Percentiles rank a stretch among this genome's conserved stretches.
phyloP scores from a whole-genome alignment of 2,113 vertebrate species.

The Tautogolabrus adspersus region DNA sequence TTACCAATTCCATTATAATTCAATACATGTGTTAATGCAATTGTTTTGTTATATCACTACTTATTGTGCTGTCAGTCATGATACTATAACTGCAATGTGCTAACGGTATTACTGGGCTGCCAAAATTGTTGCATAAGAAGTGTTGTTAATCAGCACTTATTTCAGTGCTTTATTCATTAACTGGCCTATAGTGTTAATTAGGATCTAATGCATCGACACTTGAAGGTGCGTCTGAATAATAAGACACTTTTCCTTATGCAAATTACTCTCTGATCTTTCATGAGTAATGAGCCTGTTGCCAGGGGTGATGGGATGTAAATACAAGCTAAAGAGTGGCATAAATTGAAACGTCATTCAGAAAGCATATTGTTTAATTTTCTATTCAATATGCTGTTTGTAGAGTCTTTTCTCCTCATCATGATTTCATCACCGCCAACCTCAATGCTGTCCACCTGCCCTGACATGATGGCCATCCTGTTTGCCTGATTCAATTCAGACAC shows the following conservation, averaged over 20 bases:
- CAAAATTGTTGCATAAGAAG: constrained; percentile 22
- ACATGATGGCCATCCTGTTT: constrained; percentile 37
- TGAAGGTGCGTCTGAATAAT: constrained; percentile 65
- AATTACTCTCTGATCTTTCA: constrained; percentile 55
- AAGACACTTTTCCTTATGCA: constrained; percentile 57
- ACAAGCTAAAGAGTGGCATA: constrained; percentile 14
- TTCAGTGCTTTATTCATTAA: constrained; percentile 62
- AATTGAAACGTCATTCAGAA: background rate
- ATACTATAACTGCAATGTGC: background rate
- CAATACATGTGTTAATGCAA: background rate
- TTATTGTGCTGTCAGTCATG: background rate
- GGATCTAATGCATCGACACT: constrained; percentile 70
- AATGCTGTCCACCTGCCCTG: constrained; percentile 42
- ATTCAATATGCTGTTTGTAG: constrained; percentile 12
- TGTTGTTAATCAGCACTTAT: constrained; percentile 58
- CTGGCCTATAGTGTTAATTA: constrained; percentile 65
- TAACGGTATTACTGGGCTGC: background rate
- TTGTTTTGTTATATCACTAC: background rate
- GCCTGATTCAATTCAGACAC: constrained; percentile 57
- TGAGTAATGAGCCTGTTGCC: constrained; percentile 32
- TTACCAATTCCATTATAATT: background rate
- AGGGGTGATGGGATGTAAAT: constrained; percentile 38
- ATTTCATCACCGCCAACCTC: constrained; percentile 28
- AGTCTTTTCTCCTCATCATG: constrained; percentile 22
- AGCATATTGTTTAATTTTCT: constrained; percentile 1